These are phyloP conservation scores for Actinemys pallida DNA, from an alignment of 2,113 vertebrate species.

Conservation along the genomic window DNA sequence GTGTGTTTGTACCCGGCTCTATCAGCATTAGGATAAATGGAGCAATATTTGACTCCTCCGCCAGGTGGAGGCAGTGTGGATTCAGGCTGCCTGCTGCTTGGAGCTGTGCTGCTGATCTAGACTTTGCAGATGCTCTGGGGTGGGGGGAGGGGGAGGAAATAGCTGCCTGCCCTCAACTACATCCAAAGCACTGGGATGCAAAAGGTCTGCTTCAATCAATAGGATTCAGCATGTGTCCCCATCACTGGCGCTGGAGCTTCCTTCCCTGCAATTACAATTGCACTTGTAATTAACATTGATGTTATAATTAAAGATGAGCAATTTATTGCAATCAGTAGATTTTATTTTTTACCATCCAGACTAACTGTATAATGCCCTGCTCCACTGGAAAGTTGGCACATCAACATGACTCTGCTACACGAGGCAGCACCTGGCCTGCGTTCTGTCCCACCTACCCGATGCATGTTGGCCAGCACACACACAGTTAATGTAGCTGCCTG, in stretches of 20 bases:
- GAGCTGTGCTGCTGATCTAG: not conserved
- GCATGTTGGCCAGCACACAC: not conserved
- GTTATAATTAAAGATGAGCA: not conserved
- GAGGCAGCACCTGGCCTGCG: not conserved
- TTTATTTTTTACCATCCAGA: conserved; percentile 13
- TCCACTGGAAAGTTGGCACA: not conserved
- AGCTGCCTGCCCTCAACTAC: not conserved
- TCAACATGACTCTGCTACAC: not conserved
- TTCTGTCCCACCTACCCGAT: not conserved
- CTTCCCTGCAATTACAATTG: conserved; percentile 24
- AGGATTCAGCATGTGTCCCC: not conserved
- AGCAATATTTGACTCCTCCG: not conserved
- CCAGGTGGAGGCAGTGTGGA: not conserved
- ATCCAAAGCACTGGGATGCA: not conserved
- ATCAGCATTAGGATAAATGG: not conserved
- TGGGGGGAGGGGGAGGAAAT: rapidly evolving
- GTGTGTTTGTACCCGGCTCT: not conserved
- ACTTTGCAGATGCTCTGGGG: not conserved
- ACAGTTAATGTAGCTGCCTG: not conserved
- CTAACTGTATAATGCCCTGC: not conserved
- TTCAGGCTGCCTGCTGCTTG: not conserved
- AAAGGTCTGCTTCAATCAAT: rapidly evolving
- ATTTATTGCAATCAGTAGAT: conserved; percentile 6
- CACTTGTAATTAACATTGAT: conserved; percentile 26
- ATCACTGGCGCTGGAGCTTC: not conserved